Percentiles rank a stretch among this genome's conserved stretches.
These are phyloP conservation scores for Drosophila varians DNA, from an alignment of 1,140 invertebrate genomes.

Conservation along the genomic window DNA sequence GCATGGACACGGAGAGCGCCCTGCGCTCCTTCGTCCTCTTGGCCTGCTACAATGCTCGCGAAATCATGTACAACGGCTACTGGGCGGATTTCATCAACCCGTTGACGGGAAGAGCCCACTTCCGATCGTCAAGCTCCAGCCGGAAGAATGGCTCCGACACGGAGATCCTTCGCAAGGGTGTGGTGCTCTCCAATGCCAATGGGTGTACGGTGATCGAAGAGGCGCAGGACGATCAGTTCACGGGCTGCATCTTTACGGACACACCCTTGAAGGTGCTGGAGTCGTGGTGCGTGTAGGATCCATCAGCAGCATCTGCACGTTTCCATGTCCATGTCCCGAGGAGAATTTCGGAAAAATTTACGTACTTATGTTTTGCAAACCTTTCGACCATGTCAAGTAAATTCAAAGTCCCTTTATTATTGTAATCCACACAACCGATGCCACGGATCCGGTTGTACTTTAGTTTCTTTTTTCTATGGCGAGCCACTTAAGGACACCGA, in stretches of 20 bases:
- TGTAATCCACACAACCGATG: not conserved
- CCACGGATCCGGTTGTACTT: not conserved
- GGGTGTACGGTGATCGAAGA: slow-evolving; percentile 55
- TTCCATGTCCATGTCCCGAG: not conserved
- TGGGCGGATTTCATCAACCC: slow-evolving; percentile 71
- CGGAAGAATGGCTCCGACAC: slow-evolving; percentile 3
- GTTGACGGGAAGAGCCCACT: slow-evolving; percentile 56
- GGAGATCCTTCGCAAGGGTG: slow-evolving; percentile 25
- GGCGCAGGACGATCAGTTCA: slow-evolving; percentile 31
- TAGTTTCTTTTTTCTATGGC: not conserved
- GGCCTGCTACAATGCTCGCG: slow-evolving; percentile 21
- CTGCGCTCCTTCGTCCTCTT: slow-evolving; percentile 49
- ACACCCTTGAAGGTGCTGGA: slow-evolving; percentile 27
- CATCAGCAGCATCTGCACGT: not conserved
- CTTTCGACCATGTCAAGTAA: not conserved
- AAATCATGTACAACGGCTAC: slow-evolving; percentile 46
- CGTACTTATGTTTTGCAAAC: slow-evolving; percentile 1
- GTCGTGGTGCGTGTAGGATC: not conserved
- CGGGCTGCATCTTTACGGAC: slow-evolving; percentile 58
- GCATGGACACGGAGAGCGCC: slow-evolving; percentile 33
- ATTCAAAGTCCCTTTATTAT: not conserved
- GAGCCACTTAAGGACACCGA: not conserved
- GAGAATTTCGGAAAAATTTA: slow-evolving; percentile 5
- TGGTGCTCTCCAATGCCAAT: slow-evolving; percentile 23
- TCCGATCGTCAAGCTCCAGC: slow-evolving; percentile 1